phyloP scores from a whole-genome alignment of 2,888 invertebrate species.

The Xiphydria camelus region DNA sequence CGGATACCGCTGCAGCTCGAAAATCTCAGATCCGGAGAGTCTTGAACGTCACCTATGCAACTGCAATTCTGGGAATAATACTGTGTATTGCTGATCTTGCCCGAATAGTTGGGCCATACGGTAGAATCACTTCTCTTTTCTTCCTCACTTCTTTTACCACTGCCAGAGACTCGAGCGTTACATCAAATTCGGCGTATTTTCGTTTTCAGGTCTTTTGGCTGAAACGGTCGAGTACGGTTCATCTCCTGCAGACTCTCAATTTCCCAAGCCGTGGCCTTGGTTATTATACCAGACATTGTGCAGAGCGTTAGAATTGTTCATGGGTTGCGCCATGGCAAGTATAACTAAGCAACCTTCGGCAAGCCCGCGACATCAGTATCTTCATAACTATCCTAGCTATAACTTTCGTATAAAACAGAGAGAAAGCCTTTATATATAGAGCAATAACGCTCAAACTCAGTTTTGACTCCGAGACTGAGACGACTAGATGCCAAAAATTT shows the following conservation, averaged over 20 bases:
- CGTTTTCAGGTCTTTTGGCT: slow-evolving; percentile 40
- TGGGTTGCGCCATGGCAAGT: slow-evolving; percentile 62
- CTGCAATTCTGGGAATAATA: slow-evolving; percentile 61
- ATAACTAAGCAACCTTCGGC: slow-evolving; percentile 62
- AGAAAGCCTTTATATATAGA: slow-evolving; percentile 54
- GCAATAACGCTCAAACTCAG: slow-evolving; percentile 35
- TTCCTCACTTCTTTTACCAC: too few species aligned
- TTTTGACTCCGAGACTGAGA: slow-evolving; percentile 18
- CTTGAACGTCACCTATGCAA: slow-evolving; percentile 60
- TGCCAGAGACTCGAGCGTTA: too few species aligned
- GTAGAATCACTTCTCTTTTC: slow-evolving; percentile 45
- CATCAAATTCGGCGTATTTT: slow-evolving; percentile 13
- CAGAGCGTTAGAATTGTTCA: slow-evolving; percentile 58
- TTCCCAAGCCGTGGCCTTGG: slow-evolving; percentile 62
- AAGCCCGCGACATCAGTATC: slow-evolving; percentile 55
- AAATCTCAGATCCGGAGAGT: slow-evolving; percentile 59
- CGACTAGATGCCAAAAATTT: slow-evolving; percentile 22
- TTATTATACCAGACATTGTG: slow-evolving; percentile 61
- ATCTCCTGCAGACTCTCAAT: slow-evolving; percentile 30
- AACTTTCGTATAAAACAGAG: slow-evolving; percentile 52
- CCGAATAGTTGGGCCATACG: slow-evolving; percentile 61
- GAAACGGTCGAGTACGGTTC: slow-evolving; percentile 40
- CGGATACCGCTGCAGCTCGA: slow-evolving; percentile 44
- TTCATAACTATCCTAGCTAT: slow-evolving; percentile 48
- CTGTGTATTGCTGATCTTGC: slow-evolving; percentile 60